These are phyloP conservation scores for Heterotilapia buettikoferi DNA, from an alignment of 2,113 vertebrate species.

Conservation along the genomic window DNA sequence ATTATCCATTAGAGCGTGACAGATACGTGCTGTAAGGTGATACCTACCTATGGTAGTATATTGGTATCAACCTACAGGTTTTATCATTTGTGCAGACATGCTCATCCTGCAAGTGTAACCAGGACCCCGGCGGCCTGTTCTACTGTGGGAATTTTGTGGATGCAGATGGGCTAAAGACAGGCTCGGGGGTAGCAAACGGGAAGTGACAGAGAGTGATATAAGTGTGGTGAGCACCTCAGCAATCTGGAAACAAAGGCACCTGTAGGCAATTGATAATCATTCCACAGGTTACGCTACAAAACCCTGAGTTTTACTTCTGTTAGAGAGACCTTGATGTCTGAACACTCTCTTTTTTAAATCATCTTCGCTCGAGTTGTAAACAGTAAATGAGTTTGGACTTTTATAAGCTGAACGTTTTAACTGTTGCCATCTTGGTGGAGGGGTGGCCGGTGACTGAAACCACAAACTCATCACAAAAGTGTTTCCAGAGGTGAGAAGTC, in stretches of 20 bases:
- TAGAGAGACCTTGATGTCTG: neutral
- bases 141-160: neutral
- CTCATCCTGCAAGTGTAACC: neutral
- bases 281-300: neutral
- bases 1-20: neutral
- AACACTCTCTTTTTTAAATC: neutral
- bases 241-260: neutral
- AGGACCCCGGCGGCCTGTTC: neutral
- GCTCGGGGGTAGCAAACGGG: accelerated
- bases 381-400: neutral
- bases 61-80: neutral
- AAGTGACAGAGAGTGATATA: neutral
- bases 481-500: neutral
- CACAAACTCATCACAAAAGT: neutral
- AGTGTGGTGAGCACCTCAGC: neutral
- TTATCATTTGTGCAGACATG: neutral
- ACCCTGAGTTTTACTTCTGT: neutral
- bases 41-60: neutral
- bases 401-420: neutral
- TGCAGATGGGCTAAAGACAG: neutral
- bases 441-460: neutral
- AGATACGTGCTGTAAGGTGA: neutral
- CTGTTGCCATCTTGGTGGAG: neutral
- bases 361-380: neutral
- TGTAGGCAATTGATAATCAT: neutral